Evolutionary conservation across 2,113 vertebrate genomes (phyloP).

Genomic region (Ciconia boyciana): DNA sequence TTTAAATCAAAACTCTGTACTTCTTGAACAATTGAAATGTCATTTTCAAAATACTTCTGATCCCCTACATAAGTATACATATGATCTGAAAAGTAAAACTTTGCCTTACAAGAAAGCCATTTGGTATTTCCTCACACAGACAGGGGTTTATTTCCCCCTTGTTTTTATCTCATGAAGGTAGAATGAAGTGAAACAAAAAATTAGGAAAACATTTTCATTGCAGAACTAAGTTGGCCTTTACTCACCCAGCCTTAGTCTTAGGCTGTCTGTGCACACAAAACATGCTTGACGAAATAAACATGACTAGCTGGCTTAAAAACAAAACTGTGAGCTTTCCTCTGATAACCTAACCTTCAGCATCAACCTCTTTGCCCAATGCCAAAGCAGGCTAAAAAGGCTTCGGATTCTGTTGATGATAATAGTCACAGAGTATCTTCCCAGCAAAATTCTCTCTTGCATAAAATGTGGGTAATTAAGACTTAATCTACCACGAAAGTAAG

Average conservation of each 20-base stretch:
- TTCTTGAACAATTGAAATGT: neutral
- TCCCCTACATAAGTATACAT: neutral
- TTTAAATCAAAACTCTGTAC: neutral
- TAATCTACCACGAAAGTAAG: neutral
- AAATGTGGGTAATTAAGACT: neutral
- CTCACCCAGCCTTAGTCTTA: neutral
- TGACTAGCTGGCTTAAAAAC: neutral
- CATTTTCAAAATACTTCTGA: neutral
- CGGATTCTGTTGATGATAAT: rapidly evolving
- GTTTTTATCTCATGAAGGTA: neutral
- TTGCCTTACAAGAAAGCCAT: neutral
- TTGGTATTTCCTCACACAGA: neutral
- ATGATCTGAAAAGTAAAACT: neutral
- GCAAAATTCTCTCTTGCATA: neutral
- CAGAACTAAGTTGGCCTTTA: neutral
- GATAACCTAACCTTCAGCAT: neutral
- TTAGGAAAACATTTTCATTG: neutral
- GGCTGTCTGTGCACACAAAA: neutral
- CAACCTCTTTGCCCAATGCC: neutral
- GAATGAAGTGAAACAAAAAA: neutral
- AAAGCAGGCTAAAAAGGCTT: neutral
- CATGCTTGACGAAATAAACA: neutral
- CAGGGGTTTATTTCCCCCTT: neutral
- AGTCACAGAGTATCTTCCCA: neutral
- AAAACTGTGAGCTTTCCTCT: neutral